Percentiles rank a stretch among this genome's conserved stretches.
Conservation (phyloP, 2,113 vertebrate genomes). For the Peromyscus polionotus region DNA sequence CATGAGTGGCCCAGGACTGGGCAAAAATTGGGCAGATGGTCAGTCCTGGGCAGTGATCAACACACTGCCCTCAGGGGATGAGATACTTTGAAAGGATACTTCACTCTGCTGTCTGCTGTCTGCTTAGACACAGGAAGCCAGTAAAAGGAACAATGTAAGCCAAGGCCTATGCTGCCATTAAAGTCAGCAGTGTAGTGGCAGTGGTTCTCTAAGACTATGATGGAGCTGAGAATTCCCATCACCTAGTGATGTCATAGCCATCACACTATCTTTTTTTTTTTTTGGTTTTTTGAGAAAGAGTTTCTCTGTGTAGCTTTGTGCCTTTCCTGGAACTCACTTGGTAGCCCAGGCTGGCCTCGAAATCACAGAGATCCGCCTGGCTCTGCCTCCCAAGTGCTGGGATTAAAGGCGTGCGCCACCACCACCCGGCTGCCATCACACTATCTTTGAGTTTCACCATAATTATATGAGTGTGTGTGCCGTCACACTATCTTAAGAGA, state of each 20-base stretch:
- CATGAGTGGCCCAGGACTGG: neutral
- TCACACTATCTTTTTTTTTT: neutral
- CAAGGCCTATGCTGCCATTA: neutral
- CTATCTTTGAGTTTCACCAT: too few species aligned
- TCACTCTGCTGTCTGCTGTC: neutral
- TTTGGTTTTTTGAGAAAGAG: too few species aligned
- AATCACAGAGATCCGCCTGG: too few species aligned
- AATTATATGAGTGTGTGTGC: too few species aligned
- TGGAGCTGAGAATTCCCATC: neutral
- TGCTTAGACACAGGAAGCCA: neutral
- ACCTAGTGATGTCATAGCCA: neutral
- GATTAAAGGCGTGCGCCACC: too few species aligned
- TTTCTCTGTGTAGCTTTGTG: too few species aligned
- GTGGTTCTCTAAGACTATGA: neutral
- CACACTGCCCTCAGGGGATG: neutral
- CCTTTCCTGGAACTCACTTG: too few species aligned
- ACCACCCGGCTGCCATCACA: too few species aligned
- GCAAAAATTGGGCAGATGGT: slow-evolving; percentile 59
- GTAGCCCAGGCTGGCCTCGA: too few species aligned
- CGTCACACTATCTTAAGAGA: neutral
- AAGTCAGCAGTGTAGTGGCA: neutral
- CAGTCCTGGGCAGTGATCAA: neutral
- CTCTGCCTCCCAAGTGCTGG: too few species aligned
- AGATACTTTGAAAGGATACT: slow-evolving; percentile 46
- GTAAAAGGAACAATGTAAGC: neutral